Conservation (phyloP, 2,113 vertebrate species). For the Dasypus novemcinctus region DNA sequence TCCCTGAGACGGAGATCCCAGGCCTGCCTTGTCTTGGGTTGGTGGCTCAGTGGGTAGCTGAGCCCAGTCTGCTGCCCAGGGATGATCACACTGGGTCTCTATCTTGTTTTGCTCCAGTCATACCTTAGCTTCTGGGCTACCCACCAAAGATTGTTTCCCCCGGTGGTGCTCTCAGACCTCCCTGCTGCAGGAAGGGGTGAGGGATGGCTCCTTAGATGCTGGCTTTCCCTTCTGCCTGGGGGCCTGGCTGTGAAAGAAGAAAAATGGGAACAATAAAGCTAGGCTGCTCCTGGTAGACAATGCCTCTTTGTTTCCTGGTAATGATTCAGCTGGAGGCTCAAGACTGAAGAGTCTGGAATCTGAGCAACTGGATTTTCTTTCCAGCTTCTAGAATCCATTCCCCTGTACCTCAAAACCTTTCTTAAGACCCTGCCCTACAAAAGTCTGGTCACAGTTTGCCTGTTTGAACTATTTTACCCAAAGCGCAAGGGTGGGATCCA, state of each 20-base stretch:
- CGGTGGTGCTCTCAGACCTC: background rate
- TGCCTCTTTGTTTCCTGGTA: conserved; percentile 47
- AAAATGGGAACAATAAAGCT: conserved; percentile 50
- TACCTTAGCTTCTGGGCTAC: background rate
- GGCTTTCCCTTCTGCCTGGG: background rate
- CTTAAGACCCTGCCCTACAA: background rate
- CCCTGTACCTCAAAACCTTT: background rate
- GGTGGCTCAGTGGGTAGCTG: background rate
- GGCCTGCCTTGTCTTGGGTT: background rate
- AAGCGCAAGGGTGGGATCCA: background rate
- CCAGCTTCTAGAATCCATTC: background rate
- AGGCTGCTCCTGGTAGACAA: background rate
- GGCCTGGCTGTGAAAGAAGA: conserved; percentile 38
- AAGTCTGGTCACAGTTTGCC: background rate
- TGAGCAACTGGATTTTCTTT: conserved; percentile 19
- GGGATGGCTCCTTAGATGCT: background rate
- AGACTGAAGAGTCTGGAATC: background rate
- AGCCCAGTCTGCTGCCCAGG: background rate
- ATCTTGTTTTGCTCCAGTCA: background rate
- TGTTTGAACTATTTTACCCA: background rate
- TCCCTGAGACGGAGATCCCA: background rate
- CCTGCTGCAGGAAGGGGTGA: background rate
- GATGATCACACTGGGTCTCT: background rate
- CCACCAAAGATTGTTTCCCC: background rate
- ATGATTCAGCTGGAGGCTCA: background rate